A percentile compares a stretch with the other conserved stretches of the same genome.
These are phyloP conservation scores for Dynastes hyllus DNA, from an alignment of 2,888 invertebrate genomes.

Conservation along the genomic window DNA sequence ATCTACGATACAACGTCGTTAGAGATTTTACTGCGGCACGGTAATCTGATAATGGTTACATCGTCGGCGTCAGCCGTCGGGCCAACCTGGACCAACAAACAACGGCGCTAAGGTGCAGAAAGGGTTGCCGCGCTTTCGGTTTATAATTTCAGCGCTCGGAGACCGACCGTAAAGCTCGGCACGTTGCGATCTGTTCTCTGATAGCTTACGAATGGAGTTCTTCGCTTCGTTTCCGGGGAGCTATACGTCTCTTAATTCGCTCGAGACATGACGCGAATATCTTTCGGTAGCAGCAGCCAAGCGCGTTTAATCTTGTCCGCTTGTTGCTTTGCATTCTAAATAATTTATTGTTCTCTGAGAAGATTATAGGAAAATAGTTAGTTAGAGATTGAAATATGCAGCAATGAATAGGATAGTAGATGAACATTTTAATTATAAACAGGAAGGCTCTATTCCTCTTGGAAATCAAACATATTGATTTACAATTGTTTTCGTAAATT, in stretches of 20 bases:
- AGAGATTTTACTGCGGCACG: slow-evolving; percentile 5
- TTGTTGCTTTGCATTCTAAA: slow-evolving; percentile 6
- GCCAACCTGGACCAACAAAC: too few relatives aligned
- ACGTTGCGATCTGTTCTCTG: slow-evolving; percentile 7
- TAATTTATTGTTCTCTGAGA: too few relatives aligned
- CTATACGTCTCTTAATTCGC: slow-evolving; percentile 16
- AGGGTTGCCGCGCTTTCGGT: slow-evolving; percentile 7
- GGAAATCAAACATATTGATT: too few relatives aligned
- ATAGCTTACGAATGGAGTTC: slow-evolving; percentile 20
- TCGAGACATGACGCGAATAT: slow-evolving; percentile 13
- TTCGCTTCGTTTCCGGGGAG: not conserved
- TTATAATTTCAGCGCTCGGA: slow-evolving; percentile 18
- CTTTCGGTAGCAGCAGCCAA: not conserved
- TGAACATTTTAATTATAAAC: too few relatives aligned
- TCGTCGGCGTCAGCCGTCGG: not conserved
- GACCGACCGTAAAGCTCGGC: slow-evolving; percentile 4
- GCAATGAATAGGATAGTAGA: too few relatives aligned
- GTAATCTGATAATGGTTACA: slow-evolving; percentile 16
- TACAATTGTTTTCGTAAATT: too few relatives aligned
- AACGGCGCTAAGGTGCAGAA: not conserved
- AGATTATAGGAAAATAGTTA: too few relatives aligned
- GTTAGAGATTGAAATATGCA: too few relatives aligned
- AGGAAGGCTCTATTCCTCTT: too few relatives aligned
- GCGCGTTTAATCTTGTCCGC: slow-evolving; percentile 5
- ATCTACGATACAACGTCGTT: not conserved